Percentiles rank a stretch among this genome's conserved stretches.
Conservation (phyloP, 2,113 vertebrate genomes). For the Gadus macrocephalus region DNA sequence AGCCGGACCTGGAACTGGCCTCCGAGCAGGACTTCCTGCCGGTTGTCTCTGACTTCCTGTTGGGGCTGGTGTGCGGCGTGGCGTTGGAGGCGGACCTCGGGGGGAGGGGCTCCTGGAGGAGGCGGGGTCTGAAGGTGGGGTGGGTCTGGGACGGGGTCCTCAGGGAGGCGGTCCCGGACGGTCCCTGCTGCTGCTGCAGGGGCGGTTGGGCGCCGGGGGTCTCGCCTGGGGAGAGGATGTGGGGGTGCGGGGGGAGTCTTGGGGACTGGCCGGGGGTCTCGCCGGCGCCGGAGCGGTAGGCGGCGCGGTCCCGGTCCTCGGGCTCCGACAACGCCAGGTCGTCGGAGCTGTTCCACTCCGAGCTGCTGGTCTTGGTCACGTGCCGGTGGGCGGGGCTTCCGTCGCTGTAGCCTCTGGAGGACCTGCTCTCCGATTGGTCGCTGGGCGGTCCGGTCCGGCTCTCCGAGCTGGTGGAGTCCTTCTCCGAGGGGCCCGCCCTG, state of each 20-base stretch:
- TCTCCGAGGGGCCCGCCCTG: constrained; percentile 39
- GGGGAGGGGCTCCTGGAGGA: constrained; percentile 66
- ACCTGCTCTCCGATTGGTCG: constrained; percentile 52
- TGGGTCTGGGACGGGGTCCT: constrained; percentile 58
- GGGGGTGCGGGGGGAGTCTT: constrained; percentile 38
- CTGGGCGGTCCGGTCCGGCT: constrained; percentile 36
- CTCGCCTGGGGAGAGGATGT: neutral
- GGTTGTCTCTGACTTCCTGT: constrained; percentile 50
- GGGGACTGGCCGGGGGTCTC: constrained; percentile 53
- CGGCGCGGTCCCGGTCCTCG: constrained; percentile 71
- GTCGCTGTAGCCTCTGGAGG: constrained; percentile 44
- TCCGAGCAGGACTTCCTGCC: constrained; percentile 57
- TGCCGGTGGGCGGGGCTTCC: constrained; percentile 56
- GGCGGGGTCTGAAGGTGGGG: constrained; percentile 58
- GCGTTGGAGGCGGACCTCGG: constrained; percentile 30
- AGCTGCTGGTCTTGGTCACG: constrained; percentile 71
- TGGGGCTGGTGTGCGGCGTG: constrained; percentile 31
- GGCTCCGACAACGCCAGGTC: constrained; percentile 71
- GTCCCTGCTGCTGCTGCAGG: constrained; percentile 47
- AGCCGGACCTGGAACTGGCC: constrained; percentile 65
- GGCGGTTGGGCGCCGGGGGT: neutral
- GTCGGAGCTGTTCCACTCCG: constrained; percentile 78
- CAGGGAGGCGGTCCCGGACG: constrained; percentile 80
- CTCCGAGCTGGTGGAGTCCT: constrained; percentile 46
- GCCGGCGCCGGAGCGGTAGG: constrained; percentile 67